Evolutionary conservation across 2,888 invertebrate species (phyloP).

Genomic region (Sinodicranocentrus sp.): DNA sequence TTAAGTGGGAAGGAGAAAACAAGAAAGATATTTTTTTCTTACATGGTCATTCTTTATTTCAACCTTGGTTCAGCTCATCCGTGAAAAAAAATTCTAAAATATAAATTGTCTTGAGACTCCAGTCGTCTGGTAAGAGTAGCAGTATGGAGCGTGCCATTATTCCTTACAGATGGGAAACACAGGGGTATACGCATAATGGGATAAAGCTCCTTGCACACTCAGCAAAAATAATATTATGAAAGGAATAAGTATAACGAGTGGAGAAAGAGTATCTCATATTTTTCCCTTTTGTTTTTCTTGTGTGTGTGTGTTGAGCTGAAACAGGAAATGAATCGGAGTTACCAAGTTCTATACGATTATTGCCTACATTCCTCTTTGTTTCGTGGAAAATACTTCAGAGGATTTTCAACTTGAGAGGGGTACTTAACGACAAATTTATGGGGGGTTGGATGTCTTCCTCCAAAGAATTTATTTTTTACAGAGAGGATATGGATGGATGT

Average conservation of each 20-base stretch:
- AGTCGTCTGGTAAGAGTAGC: neutral
- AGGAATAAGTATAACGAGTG: neutral
- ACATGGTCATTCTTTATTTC: conserved; percentile 30
- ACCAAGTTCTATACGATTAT: neutral
- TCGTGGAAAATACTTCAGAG: neutral
- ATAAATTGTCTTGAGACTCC: conserved; percentile 19
- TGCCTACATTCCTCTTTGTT: neutral
- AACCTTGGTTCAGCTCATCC: conserved; percentile 34
- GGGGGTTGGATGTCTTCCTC: neutral
- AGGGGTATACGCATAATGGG: too few species aligned
- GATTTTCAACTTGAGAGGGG: neutral
- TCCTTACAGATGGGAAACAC: too few species aligned
- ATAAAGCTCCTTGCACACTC: neutral
- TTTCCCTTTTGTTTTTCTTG: neutral
- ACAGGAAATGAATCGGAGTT: conserved; percentile 11
- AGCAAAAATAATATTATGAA: neutral
- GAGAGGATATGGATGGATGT: too few species aligned
- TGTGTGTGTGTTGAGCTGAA: too few species aligned
- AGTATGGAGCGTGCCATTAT: neutral
- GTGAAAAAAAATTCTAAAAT: conserved; percentile 19
- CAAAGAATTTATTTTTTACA: conserved; percentile 1
- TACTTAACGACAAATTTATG: conserved; percentile 10
- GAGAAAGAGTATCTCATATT: neutral
- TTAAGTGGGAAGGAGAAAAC: conserved; percentile 33
- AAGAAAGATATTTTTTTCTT: neutral